Base-by-base conservation (phyloP, 2,888 invertebrate species). In the Teleogryllus oceanicus region DNA sequence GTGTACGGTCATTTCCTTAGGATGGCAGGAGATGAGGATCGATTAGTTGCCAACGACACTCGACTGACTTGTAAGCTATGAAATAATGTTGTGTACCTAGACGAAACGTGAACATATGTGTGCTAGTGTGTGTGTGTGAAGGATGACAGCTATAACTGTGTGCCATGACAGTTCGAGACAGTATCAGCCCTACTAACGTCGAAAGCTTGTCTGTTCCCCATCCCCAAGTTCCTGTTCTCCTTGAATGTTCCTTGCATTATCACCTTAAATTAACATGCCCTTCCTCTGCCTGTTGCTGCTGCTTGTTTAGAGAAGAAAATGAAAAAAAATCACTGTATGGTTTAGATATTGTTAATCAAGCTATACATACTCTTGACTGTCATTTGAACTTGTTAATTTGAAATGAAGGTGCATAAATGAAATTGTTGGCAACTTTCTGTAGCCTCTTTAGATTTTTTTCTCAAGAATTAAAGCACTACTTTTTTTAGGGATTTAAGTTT, bases 261-360 rank as follows among this genome's bases (percentile, higher is more conserved):
- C 62, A 62, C 62, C 62, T n/a, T 62, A 18, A 62, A 62, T 62
- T 13, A 18, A 62, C 62, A 62, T 62, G 62, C 62, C 62, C 62
- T 62, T 62, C 75, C 76, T 76, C 79, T 80, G 75, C 79, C 81
- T 81, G 81, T 79, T 81, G 81, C 81, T 78, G 76, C 81, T 81
- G 81, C 81, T 81, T 80, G 80, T 79, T 78, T 75, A 80, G 51
- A 76, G 21, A 18, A 18, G 16, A 21, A 51, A 76, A 24, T 20
- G 37, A 78, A 49, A 37, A 78, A 78, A 49, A 49, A 74, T 74
- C 78, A 74, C 74, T 78, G 79, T 79, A 79, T 74, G n/a, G 75
- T 74, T 79, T 50, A 79, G 75, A 37, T 76, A 76, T 51, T 76
- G 51, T 79, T 76, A 51, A 50, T 79, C n/a, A 18, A 75, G 62